Conservation (phyloP, 2,797 vertebrate genomes). For the Pseudochromis fuscus region DNA sequence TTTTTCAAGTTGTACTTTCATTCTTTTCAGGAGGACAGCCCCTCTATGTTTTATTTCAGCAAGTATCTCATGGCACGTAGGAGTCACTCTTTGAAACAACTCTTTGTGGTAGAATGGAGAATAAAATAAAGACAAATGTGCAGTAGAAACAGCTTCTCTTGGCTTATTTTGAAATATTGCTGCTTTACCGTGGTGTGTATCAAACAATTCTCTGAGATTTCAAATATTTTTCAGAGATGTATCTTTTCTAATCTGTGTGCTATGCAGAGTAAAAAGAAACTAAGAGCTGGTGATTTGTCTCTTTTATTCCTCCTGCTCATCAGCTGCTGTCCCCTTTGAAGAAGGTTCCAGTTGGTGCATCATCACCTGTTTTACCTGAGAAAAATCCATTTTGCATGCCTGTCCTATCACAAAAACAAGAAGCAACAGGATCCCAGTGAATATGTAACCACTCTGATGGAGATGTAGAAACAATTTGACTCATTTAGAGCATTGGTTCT, state of each 20-base stretch:
- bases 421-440: constrained; percentile 48
- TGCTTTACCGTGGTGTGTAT: constrained; percentile 15
- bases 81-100: constrained; percentile 17
- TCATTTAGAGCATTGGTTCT: constrained; percentile 23
- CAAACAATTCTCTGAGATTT: constrained; percentile 9
- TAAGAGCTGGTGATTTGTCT: constrained; percentile 23
- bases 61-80: neutral
- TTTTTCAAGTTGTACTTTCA: neutral
- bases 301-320: constrained; percentile 7
- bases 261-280: constrained; percentile 22
- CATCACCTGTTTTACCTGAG: constrained; percentile 33
- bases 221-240: constrained; percentile 13
- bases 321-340: neutral
- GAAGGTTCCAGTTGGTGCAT: constrained; percentile 21
- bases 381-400: constrained; percentile 50
- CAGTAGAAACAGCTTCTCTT: constrained; percentile 22
- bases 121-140: constrained; percentile 8
- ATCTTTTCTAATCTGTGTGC: neutral
- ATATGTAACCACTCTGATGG: constrained; percentile 35
- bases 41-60: constrained; percentile 12
- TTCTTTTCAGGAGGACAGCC: neutral
- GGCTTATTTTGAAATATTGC: constrained; percentile 12
- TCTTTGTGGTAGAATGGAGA: neutral
- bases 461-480: constrained; percentile 49
- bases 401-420: constrained; percentile 25